phyloP scores from a whole-genome alignment of 2,797 vertebrate species.

The Picus viridis region DNA sequence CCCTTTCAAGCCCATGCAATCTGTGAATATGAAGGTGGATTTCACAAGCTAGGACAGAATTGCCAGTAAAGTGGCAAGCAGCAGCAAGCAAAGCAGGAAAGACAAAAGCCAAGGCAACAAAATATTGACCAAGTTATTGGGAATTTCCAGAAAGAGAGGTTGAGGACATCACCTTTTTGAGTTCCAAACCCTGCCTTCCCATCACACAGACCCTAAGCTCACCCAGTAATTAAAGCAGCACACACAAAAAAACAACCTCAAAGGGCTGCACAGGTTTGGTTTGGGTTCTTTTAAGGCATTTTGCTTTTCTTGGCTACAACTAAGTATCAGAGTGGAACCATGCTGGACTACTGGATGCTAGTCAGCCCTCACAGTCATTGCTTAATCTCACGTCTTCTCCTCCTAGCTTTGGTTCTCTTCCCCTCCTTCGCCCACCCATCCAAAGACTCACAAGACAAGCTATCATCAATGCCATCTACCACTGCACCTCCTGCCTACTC shows the following conservation, averaged over 20 bases:
- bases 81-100: slow-evolving; percentile 25
- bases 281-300: neutral
- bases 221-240: neutral
- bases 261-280: neutral
- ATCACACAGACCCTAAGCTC: neutral
- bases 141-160: neutral
- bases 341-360: neutral
- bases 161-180: neutral
- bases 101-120: neutral
- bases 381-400: neutral
- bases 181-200: neutral
- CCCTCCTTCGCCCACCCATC: slow-evolving; percentile 24
- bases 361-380: neutral
- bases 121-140: neutral
- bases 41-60: neutral
- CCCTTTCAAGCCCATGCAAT: no score
- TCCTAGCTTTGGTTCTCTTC: slow-evolving; percentile 9
- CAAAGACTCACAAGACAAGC: slow-evolving; percentile 51
- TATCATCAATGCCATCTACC: slow-evolving; percentile 61
- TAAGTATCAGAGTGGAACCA: neutral
- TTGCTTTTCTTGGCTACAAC: neutral
- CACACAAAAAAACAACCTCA: neutral
- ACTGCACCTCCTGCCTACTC: slow-evolving; percentile 60
- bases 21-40: neutral
- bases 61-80: slow-evolving; percentile 29